Evolutionary conservation across 2,888 invertebrate species (phyloP).

Genomic region (Lasioglossum marginatum): DNA sequence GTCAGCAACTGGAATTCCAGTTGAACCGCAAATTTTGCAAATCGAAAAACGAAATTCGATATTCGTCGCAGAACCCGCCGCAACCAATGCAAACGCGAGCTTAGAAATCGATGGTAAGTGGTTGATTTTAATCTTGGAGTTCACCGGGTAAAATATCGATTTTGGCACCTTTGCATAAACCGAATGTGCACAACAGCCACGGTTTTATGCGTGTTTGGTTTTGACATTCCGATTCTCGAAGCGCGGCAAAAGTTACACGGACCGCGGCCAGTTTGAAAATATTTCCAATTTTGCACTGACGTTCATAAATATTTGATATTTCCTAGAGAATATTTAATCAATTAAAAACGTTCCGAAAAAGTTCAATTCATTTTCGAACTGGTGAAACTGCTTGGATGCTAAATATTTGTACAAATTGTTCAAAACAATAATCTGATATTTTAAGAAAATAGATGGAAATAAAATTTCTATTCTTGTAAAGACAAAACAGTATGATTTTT

Average conservation of each 20-base stretch:
- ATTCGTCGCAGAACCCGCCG: slow-evolving; percentile 3
- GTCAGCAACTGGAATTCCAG: background rate
- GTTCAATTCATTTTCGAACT: background rate
- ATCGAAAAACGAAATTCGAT: slow-evolving; percentile 8
- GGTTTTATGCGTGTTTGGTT: slow-evolving; percentile 34
- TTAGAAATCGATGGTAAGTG: slow-evolving; percentile 23
- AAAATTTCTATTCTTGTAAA: background rate
- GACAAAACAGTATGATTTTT: background rate
- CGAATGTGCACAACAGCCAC: slow-evolving; percentile 13
- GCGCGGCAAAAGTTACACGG: slow-evolving; percentile 17
- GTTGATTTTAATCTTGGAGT: slow-evolving; percentile 46
- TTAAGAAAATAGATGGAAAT: background rate
- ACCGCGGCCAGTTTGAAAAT: background rate
- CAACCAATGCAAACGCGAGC: slow-evolving; percentile 22
- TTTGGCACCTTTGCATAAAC: background rate
- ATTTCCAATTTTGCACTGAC: background rate
- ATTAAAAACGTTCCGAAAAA: background rate
- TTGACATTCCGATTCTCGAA: slow-evolving; percentile 35
- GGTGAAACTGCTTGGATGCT: background rate
- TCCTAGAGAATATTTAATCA: background rate
- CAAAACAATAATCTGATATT: background rate
- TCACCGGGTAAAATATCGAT: slow-evolving; percentile 41
- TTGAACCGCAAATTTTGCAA: slow-evolving; percentile 1
- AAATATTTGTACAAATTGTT: background rate
- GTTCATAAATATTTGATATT: background rate